A percentile compares a stretch with the other conserved stretches of the same genome.
These are phyloP conservation scores for Helicoverpa zea DNA, from an alignment of 1,140 invertebrate genomes.

Conservation along the genomic window DNA sequence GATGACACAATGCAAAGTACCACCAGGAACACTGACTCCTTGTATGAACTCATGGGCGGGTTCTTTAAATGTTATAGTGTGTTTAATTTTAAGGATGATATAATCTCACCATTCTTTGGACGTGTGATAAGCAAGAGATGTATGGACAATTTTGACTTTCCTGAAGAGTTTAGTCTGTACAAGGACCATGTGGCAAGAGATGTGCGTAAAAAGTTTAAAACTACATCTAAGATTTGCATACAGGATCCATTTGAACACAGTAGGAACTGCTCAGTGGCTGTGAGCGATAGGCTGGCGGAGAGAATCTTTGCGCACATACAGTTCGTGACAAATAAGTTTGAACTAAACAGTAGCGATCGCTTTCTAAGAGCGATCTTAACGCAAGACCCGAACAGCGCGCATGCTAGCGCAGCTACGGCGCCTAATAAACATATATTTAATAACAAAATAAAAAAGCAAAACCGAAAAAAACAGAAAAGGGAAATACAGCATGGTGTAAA, in stretches of 20 bases:
- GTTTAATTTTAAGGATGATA: constrained; percentile 84
- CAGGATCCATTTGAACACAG: constrained; percentile 89
- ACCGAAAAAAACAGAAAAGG: constrained; percentile 4
- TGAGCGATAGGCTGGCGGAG: constrained; percentile 64
- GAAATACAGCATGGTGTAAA: not conserved
- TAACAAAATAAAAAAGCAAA: constrained; percentile 21
- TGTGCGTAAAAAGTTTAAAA: constrained; percentile 67
- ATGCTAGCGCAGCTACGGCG: not conserved
- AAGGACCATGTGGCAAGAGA: constrained; percentile 70
- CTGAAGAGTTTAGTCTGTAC: constrained; percentile 76
- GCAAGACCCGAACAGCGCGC: constrained; percentile 1
- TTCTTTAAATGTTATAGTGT: constrained; percentile 88
- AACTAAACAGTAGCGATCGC: constrained; percentile 15
- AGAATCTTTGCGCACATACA: constrained; percentile 56
- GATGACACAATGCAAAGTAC: constrained; percentile 10
- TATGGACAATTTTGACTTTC: constrained; percentile 78
- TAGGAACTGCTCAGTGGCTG: constrained; percentile 83
- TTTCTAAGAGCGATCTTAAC: constrained; percentile 55
- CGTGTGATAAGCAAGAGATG: constrained; percentile 70
- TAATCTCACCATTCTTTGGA: constrained; percentile 88
- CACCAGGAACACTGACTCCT: constrained; percentile 53
- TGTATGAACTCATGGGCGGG: constrained; percentile 85
- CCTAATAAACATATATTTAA: not conserved
- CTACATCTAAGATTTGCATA: constrained; percentile 85
- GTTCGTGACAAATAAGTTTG: constrained; percentile 53